These are phyloP conservation scores for Channa maculata DNA, from an alignment of 2,113 vertebrate species.

Conservation along the genomic window DNA sequence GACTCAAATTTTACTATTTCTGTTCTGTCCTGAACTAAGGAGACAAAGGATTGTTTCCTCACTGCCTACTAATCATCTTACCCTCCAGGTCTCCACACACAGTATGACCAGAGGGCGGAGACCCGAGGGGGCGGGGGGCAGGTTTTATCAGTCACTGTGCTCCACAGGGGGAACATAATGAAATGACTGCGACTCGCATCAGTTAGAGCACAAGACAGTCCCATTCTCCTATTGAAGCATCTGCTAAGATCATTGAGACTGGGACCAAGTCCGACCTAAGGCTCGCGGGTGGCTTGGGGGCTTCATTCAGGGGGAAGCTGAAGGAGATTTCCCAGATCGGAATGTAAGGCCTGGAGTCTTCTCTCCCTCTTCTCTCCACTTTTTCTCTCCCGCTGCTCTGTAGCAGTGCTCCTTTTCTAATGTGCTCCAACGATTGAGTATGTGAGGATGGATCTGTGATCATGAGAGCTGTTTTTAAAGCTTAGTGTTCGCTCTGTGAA, in stretches of 20 bases:
- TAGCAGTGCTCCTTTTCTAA: constrained; percentile 41
- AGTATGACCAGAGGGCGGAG: constrained; percentile 21
- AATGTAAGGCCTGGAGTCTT: constrained; percentile 45
- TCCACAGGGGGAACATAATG: constrained; percentile 41
- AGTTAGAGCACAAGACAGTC: constrained; percentile 39
- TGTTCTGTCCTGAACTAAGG: constrained; percentile 18
- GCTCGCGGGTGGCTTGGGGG: constrained; percentile 32
- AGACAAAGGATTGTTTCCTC: constrained; percentile 38
- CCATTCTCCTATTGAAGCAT: constrained; percentile 64
- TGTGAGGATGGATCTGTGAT: constrained; percentile 63
- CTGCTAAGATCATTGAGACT: constrained; percentile 70
- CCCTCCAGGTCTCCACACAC: constrained; percentile 6
- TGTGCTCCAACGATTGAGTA: constrained; percentile 46
- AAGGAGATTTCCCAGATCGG: constrained; percentile 57
- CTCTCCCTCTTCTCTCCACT: constrained; percentile 33
- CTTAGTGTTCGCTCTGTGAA: constrained; percentile 70
- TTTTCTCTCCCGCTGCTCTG: constrained; percentile 29
- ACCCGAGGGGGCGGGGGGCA: constrained; percentile 18
- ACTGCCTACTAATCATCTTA: constrained; percentile 17
- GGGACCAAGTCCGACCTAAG: constrained; percentile 38
- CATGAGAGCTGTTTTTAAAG: constrained; percentile 61
- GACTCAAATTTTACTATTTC: background rate
- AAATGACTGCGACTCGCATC: constrained; percentile 56
- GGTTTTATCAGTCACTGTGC: constrained; percentile 48
- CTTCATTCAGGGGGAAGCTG: constrained; percentile 62